These are phyloP conservation scores for Leptoclinus maculatus DNA, from an alignment of 2,797 vertebrate species.

Conservation along the genomic window DNA sequence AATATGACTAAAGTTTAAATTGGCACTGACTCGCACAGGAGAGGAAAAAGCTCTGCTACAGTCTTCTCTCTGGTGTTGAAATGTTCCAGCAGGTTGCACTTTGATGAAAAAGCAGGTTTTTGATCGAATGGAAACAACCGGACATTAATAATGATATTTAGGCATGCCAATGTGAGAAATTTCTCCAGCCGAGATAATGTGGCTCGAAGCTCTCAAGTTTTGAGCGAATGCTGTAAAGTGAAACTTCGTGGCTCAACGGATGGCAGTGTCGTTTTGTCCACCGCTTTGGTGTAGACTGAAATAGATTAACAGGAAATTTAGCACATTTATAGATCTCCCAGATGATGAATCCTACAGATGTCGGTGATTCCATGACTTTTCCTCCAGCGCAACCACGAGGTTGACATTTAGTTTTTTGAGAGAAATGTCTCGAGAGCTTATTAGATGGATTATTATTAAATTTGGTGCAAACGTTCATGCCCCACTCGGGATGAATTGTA, in stretches of 20 bases:
- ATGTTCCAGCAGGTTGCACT: background rate
- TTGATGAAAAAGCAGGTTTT: background rate
- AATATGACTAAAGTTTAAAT: background rate
- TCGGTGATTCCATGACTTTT: no score
- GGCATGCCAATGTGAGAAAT: background rate
- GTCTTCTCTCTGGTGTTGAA: background rate
- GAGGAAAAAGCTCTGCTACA: background rate
- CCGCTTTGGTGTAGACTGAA: background rate
- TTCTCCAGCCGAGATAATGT: background rate
- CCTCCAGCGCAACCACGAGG: background rate
- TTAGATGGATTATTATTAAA: background rate
- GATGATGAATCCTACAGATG: rapidly evolving
- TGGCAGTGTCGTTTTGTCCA: background rate
- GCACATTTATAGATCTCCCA: background rate
- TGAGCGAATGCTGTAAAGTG: background rate
- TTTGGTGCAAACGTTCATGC: background rate
- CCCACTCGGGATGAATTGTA: background rate
- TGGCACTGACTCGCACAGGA: background rate
- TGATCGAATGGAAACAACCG: background rate
- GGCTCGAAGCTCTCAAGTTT: background rate
- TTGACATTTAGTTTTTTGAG: background rate
- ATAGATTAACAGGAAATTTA: background rate
- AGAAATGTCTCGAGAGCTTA: background rate
- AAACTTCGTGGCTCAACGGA: background rate
- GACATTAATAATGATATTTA: background rate